phyloP scores from a whole-genome alignment of 2,113 vertebrate species.

The Cebidichthys violaceus region DNA sequence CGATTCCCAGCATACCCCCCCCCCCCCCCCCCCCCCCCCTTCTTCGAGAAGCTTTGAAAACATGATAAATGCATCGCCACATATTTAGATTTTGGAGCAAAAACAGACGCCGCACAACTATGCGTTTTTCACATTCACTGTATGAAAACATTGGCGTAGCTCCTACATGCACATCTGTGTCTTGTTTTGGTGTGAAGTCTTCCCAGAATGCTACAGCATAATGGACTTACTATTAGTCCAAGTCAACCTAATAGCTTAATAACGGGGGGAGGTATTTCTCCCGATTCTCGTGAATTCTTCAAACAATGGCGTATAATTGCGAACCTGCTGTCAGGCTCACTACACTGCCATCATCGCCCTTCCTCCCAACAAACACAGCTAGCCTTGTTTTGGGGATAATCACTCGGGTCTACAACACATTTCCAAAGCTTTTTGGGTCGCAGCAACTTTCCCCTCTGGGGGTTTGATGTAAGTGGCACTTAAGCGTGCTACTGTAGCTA shows the following conservation, averaged over 20 bases:
- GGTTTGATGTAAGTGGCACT: slow-evolving; percentile 68
- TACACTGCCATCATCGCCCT: slow-evolving; percentile 28
- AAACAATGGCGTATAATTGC: slow-evolving; percentile 39
- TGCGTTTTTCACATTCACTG: slow-evolving; percentile 24
- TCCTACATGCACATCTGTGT: slow-evolving; percentile 53
- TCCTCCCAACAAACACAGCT: slow-evolving; percentile 51
- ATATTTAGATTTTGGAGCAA: slow-evolving; percentile 41
- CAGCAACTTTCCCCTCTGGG: slow-evolving; percentile 56
- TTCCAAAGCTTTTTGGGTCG: slow-evolving; percentile 62
- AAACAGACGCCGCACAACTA: slow-evolving; percentile 22
- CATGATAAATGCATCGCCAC: background rate
- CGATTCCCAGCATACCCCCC: background rate
- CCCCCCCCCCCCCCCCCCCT: background rate
- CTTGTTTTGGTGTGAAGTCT: slow-evolving; percentile 48
- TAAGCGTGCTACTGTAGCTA: slow-evolving; percentile 73
- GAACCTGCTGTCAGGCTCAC: slow-evolving; percentile 15
- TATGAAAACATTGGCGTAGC: slow-evolving; percentile 44
- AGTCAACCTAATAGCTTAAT: slow-evolving; percentile 35
- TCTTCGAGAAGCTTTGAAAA: slow-evolving; percentile 5
- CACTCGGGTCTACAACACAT: slow-evolving; percentile 48
- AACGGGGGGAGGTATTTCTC: slow-evolving; percentile 36
- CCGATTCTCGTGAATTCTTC: slow-evolving; percentile 25
- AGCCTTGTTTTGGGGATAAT: slow-evolving; percentile 70
- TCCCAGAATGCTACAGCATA: slow-evolving; percentile 37
- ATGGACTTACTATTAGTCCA: slow-evolving; percentile 24